Base-by-base conservation (phyloP, 2,797 vertebrate species). In the Eulemur mongoz region DNA sequence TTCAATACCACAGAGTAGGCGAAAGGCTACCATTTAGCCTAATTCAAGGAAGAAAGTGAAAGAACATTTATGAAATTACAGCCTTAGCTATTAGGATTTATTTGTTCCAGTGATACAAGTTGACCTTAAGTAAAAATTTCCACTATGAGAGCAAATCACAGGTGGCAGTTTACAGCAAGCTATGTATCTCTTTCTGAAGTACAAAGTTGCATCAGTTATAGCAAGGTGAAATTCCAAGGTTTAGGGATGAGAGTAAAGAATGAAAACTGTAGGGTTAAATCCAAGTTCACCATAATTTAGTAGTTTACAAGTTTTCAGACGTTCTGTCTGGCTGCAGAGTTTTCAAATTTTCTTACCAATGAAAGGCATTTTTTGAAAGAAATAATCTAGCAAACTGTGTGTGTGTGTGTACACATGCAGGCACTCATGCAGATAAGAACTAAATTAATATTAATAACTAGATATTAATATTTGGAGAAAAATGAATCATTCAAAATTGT, bases 21-120 rank as follows among this genome's bases (percentile, higher is more conserved):
- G 4, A 95, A 81, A 84, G 45, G 57, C 61, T 35, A 61, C 4
- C 50, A 61, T 30, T 83, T 38, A 22, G 38, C 59, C 30, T 83
- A 87, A 75, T 32, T n/a, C 10, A 87, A 90, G 40, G 35, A 63
- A 45, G 43, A 92, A 91, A 89, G 75, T 87, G 4, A 84, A 92
- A 96, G 25, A 0, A 35, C n/a, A 48, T n/a, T 88, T 75, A 83
- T 80, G 50, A 92, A 35, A 88, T 91, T 83, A 83, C 54, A 92
- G 65, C 65, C 30, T 89, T 65, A 84, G 22, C 61, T 65, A 9
- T 54, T 65, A 54, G 54, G 32, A 67, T 72, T 76, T 59, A 3
- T 91, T 89, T 90, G 35, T 18, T 81, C 23, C 15, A 84, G 27
- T 59, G 67, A 80, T 88, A 70, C 23, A 92, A 76, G 11, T 23